Base-by-base conservation (phyloP, 2,797 vertebrate genomes). In the Cuniculus paca region DNA sequence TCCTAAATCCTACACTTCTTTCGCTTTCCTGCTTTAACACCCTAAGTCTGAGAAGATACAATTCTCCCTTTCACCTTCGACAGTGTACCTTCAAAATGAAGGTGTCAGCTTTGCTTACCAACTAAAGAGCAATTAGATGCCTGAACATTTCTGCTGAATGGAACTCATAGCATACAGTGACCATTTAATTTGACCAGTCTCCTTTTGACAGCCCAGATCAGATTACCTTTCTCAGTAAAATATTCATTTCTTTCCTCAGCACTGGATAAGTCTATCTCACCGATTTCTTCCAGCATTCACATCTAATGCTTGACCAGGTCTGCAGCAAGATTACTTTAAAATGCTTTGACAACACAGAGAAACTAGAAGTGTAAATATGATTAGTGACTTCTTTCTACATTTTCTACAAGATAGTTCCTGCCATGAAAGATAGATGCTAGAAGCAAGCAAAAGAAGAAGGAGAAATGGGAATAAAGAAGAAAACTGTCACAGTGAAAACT, bases 251-350 rank as follows among this genome's bases (percentile, higher is more conserved):
- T 82, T 60, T 22, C 78, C 65, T 78, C 42, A 83, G 28, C 1
- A 0, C 10, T 63, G 28, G 20, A 90, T 82, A 94, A 91, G 90
- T 97, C 90, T 61, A 83, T 97, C 88, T 80, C 75, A 52, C 52
- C 42, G 61, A 86, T 92, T 84, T 97, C 84, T 87, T 70, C 39
- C n/a, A 58, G 22, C 39, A 89, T 95, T 63, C 61, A 86, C 95
- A 85, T 42, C 80, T 96, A 93, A 97, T 94, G 79, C 86, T 94
- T 87, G 87, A 61, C 83, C 90, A 81, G 65, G 70, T 84, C 84
- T 74, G 75, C 1, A 4, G 39, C 11, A 68, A 52, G 60, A 94
- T 89, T 96, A 90, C 34, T 39, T 61, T 94, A 95, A 96, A 36
- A 77, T 17, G 60, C 77, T 94, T 77, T 79, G 87, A 93, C 95